These are phyloP conservation scores for Drosophila mimica DNA, from an alignment of 2,888 invertebrate genomes.

Conservation along the genomic window DNA sequence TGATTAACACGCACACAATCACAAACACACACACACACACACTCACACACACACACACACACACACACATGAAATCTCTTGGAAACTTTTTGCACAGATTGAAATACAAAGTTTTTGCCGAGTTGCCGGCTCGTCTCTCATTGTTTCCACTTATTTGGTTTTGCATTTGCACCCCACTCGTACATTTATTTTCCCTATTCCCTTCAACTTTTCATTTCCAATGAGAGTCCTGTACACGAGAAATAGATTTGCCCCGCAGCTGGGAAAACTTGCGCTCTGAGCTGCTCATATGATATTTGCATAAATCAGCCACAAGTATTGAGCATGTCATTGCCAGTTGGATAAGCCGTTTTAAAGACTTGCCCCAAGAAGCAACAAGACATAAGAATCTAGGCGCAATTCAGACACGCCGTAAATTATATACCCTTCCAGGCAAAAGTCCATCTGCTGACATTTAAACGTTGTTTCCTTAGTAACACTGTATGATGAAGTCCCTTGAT, in stretches of 20 bases:
- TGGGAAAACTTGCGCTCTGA: constrained; percentile 36
- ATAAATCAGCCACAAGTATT: constrained; percentile 76
- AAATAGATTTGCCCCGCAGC: constrained; percentile 71
- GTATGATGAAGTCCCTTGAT: background rate
- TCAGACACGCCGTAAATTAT: background rate
- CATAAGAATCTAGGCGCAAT: background rate
- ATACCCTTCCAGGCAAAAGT: background rate
- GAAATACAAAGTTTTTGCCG: constrained; percentile 76
- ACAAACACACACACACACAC: constrained; percentile 71
- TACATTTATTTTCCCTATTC: constrained; percentile 45
- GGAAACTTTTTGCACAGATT: constrained; percentile 75
- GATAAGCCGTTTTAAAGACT: constrained; percentile 39
- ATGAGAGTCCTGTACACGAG: constrained; percentile 67
- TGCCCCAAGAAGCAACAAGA: background rate
- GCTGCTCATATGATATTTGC: constrained; percentile 56
- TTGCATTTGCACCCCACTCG: constrained; percentile 46
- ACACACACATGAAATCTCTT: constrained; percentile 63
- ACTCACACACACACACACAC: constrained; percentile 63
- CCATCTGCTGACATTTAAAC: background rate
- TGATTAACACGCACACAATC: constrained; percentile 73
- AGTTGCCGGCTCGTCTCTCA: constrained; percentile 42
- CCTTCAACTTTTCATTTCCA: constrained; percentile 40
- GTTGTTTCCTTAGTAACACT: background rate
- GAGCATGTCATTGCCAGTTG: constrained; percentile 63
- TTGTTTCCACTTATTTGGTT: constrained; percentile 71